Evolutionary conservation across 2,797 vertebrate species (phyloP), one percentile per base, ranked within the genome.

Genomic region (Loriculus beryllinus): DNA sequence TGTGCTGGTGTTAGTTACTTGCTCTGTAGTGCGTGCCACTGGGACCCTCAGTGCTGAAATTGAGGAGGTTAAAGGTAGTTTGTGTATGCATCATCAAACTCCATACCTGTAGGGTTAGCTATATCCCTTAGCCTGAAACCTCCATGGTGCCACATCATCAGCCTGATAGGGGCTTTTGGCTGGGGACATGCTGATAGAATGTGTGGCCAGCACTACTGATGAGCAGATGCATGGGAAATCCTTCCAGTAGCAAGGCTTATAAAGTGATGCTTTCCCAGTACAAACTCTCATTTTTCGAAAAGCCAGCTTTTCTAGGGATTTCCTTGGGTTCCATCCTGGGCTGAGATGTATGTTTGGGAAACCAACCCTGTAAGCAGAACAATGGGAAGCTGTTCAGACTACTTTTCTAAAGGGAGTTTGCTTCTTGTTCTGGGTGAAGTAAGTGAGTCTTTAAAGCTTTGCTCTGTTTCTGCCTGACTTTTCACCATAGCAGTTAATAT

Each of bases 11-110:
- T 20, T 40, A 1, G 3, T 56, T 19, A 4, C 18, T 28, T 31
- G 29, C 18, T 37, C 9, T 20, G 21, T 19, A 2, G 15, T 9
- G 14, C 0, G 0, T 0, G 4, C 26, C 42, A 14, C 39, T 3
- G 35, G 47, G 33, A 11, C 26, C 25, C 54, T 72, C 4, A 0
- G 33, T 31, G 29, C 69, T 39, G 51, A 42, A 28, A 42, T 0
- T 22, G 18, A 14, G 57, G 68, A 48, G 29, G 16, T 14, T 62
- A 6, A 35, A 17, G n/a, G 33, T 28, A 4, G 2, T 33, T 12
- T 47, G 13, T 4, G 17, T 54, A 43, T 16, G 9, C 25, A 0
- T 59, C 6, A 1, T 29, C 74, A 17, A 3, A 5, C 33, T 86
- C 54, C 2, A 0, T 82, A 29, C 45, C 62, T 18, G 0, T 4